These are phyloP conservation scores for Alouatta palliata DNA, from an alignment of 2,113 vertebrate species.

Conservation along the genomic window DNA sequence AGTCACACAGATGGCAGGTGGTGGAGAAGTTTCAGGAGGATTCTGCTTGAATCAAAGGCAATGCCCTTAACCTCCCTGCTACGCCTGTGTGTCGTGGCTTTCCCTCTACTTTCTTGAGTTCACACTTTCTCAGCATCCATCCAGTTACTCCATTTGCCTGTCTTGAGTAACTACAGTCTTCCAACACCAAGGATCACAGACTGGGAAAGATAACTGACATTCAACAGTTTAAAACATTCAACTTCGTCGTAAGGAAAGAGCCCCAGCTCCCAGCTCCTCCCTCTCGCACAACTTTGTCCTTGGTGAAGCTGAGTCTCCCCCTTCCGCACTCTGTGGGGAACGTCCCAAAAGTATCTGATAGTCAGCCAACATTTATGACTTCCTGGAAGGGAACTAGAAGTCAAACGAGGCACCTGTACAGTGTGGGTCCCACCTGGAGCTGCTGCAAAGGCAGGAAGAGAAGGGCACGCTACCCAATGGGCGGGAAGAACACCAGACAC, in stretches of 20 bases:
- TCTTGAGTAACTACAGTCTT: background rate
- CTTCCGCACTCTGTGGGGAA: too few relatives aligned
- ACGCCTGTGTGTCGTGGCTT: rapidly evolving
- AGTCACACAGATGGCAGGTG: background rate
- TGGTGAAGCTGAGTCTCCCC: background rate
- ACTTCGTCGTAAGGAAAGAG: background rate
- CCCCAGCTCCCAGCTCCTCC: background rate
- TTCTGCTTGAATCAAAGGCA: background rate
- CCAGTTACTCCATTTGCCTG: too few relatives aligned
- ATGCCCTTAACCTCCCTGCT: rapidly evolving
- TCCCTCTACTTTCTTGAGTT: background rate
- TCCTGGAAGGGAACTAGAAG: background rate
- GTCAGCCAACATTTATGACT: background rate
- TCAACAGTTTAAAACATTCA: too few relatives aligned
- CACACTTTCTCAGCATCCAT: background rate
- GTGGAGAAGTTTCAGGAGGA: background rate
- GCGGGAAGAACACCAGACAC: too few relatives aligned
- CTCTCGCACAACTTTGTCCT: background rate
- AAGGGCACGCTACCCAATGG: background rate
- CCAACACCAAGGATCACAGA: background rate
- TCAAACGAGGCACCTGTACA: rapidly evolving
- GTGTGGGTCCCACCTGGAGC: background rate
- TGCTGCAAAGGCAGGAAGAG: background rate
- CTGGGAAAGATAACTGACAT: background rate
- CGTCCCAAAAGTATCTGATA: background rate